A percentile compares a stretch with the other conserved stretches of the same genome.
phyloP scores from a whole-genome alignment of 2,888 invertebrate genomes.

The Chrysolina oricalcia region DNA sequence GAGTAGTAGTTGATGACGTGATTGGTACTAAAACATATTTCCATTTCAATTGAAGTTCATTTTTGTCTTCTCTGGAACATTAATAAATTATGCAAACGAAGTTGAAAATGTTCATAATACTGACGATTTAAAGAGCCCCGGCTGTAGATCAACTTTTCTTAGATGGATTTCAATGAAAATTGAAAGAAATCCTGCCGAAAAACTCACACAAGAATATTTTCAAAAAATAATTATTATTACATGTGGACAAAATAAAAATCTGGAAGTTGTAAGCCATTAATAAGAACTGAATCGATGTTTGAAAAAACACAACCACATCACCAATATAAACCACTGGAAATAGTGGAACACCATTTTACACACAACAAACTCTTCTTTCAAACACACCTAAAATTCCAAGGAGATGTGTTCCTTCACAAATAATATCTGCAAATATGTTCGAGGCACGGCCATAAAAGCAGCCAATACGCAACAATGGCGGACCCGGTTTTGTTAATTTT shows the following conservation, averaged over 20 bases:
- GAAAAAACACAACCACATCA: constrained; percentile 58
- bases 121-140: constrained; percentile 10
- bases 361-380: constrained; percentile 46
- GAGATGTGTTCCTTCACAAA: constrained; percentile 57
- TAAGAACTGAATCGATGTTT: constrained; percentile 67
- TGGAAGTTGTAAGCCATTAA: constrained; percentile 63
- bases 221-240: constrained; percentile 33
- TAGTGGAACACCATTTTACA: constrained; percentile 46
- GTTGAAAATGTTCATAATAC: constrained; percentile 29
- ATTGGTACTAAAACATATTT: not conserved
- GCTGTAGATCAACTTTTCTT: not conserved
- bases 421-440: constrained; percentile 63
- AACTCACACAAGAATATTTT: not conserved
- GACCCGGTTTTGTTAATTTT: constrained; percentile 70
- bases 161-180: not conserved
- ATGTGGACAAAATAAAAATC: constrained; percentile 56
- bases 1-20: not conserved
- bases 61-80: constrained; percentile 30
- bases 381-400: constrained; percentile 61
- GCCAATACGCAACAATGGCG: constrained; percentile 72
- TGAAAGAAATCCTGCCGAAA: not conserved
- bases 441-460: constrained; percentile 68
- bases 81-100: constrained; percentile 49
- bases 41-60: not conserved
- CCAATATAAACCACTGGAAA: constrained; percentile 38